Evolutionary conservation across 2,797 vertebrate species (phyloP).

Genomic region (Acropternis orthonyx): DNA sequence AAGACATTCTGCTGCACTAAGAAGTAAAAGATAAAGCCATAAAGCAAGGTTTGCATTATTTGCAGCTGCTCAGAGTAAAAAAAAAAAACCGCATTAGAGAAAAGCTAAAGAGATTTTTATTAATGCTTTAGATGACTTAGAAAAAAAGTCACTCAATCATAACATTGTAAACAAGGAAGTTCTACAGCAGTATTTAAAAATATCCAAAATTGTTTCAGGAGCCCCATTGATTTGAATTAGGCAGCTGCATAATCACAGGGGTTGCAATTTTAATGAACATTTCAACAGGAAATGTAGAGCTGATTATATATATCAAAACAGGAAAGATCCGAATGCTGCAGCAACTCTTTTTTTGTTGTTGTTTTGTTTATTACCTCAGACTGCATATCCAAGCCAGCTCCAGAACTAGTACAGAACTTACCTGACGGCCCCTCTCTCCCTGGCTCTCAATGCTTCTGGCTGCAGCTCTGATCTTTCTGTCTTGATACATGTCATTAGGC

Average conservation of each 20-base stretch:
- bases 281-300: conserved; percentile 66
- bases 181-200: conserved; percentile 66
- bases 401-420: neutral
- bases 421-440: neutral
- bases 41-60: neutral
- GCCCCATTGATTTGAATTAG: conserved; percentile 70
- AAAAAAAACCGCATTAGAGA: neutral
- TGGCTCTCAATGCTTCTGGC: neutral
- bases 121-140: conserved; percentile 52
- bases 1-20: neutral
- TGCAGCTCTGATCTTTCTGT: neutral
- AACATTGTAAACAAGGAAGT: conserved; percentile 70
- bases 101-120: conserved; percentile 19
- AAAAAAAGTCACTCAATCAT: conserved; percentile 61
- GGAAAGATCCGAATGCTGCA: conserved; percentile 46
- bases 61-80: neutral
- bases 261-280: conserved; percentile 72
- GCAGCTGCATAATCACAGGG: conserved; percentile 72
- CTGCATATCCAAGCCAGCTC: neutral
- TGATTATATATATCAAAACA: conserved; percentile 70
- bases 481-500: conserved; percentile 19
- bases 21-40: conserved; percentile 31
- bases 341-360: neutral
- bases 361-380: neutral
- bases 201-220: conserved; percentile 66